Base-by-base conservation (phyloP, 2,797 vertebrate genomes). In the Accipiter badius region DNA sequence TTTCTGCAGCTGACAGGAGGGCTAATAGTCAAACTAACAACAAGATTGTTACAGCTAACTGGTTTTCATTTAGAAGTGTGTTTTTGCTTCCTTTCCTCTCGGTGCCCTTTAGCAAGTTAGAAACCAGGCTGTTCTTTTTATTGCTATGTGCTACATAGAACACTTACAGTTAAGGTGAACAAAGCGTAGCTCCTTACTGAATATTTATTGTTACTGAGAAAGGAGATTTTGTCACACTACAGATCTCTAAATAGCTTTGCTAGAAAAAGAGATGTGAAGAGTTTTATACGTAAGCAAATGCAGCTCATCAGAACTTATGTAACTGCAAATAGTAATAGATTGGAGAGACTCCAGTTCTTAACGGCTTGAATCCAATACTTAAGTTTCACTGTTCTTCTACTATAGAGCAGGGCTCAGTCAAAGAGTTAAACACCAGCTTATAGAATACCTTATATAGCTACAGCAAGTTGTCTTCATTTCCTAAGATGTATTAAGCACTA, bases 71-170 rank as follows among this genome's bases (percentile, higher is more conserved):
- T 79, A 77, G 7, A 61, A 87, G 35, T 20, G 59, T 73, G 86
- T 0, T 61, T 94, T 93, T 84, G 16, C 87, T 95, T 95, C 91
- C 67, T 77, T 88, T 94, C 69, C 82, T 94, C 57, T 65, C 44
- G 29, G 33, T 61, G 50, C 91, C 96, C 95, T 80, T 95, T 10
- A 93, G 96, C 90, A 82, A 94, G 73, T 49, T 10, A 16, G 84
- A 90, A 96, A 70, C 57, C 83, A 93, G 96, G 65, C 71, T 92
- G 83, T 29, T 92, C 78, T 67, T 94, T 95, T 95, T 87, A 94
- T 66, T 92, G 77, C 63, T 76, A 0, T 15, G 63, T 80, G 81
- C 62, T 72, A 59, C 58, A 55, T 91, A 92, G 70, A 93, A 46
- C 91, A 52, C 46, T 92, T 77, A 19, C 8, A 46, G 89, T 63